A percentile compares a stretch with the other conserved stretches of the same genome.
Conservation (phyloP, 2,888 invertebrate genomes). For the Napeogenes sylphis region DNA sequence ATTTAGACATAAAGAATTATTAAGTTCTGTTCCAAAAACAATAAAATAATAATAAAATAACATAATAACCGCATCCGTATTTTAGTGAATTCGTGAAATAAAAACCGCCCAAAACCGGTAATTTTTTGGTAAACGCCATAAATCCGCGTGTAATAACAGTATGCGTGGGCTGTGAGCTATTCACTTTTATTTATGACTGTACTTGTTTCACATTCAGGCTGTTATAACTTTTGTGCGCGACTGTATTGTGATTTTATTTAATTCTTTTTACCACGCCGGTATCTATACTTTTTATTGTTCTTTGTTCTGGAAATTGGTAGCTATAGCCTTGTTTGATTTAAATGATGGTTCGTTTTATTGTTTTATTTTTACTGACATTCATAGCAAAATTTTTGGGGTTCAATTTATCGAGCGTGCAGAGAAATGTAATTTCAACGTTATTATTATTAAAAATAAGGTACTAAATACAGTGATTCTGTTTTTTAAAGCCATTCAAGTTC, state of each 20-base stretch:
- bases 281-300: slow-evolving; percentile 57
- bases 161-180: slow-evolving; percentile 66
- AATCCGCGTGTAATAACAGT: slow-evolving; percentile 66
- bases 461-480: neutral
- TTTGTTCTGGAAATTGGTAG: slow-evolving; percentile 54
- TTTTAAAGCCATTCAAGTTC: neutral
- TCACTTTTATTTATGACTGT: slow-evolving; percentile 73
- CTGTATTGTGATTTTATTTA: slow-evolving; percentile 67
- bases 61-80: slow-evolving; percentile 1
- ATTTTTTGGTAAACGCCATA: slow-evolving; percentile 66
- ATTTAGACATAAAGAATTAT: too few relatives aligned
- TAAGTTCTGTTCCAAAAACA: too few relatives aligned
- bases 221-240: slow-evolving; percentile 68
- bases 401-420: slow-evolving; percentile 1
- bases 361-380: slow-evolving; percentile 2
- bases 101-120: slow-evolving; percentile 44
- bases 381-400: slow-evolving; percentile 1
- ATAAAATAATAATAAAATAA: neutral
- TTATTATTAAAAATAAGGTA: neutral
- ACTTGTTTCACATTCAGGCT: slow-evolving; percentile 71
- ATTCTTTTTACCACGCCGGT: slow-evolving; percentile 54
- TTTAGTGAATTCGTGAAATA: slow-evolving; percentile 12
- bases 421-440: neutral
- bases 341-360: slow-evolving; percentile 21
- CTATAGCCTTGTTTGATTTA: slow-evolving; percentile 32